phyloP scores from a whole-genome alignment of 2,888 invertebrate genomes.

The Homarus gammarus region DNA sequence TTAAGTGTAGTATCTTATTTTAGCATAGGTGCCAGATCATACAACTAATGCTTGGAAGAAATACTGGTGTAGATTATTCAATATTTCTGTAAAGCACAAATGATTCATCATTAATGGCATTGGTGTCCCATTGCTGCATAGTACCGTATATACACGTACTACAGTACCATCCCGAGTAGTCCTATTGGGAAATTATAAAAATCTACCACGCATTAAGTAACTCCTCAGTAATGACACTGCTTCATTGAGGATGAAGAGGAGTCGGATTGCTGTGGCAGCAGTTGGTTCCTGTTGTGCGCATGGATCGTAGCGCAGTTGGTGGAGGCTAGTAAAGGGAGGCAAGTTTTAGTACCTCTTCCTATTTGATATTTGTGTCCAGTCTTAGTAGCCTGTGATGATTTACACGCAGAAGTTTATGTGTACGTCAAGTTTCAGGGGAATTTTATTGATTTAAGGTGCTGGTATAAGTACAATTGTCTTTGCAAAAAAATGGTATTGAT shows the following conservation, averaged over 20 bases:
- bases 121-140: slow-evolving; percentile 32
- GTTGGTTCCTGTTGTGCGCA: slow-evolving; percentile 1
- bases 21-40: slow-evolving; percentile 30
- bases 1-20: slow-evolving; percentile 50
- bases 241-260: background rate
- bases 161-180: slow-evolving; percentile 10
- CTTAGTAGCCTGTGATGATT: slow-evolving; percentile 59
- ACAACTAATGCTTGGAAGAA: slow-evolving; percentile 30
- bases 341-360: slow-evolving; percentile 48
- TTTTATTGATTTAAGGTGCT: slow-evolving; percentile 72
- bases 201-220: background rate
- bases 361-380: slow-evolving; percentile 50
- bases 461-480: slow-evolving; percentile 72
- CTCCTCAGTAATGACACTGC: background rate
- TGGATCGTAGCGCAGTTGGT: background rate
- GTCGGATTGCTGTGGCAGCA: background rate
- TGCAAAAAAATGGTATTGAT: slow-evolving; percentile 63
- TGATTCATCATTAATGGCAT: slow-evolving; percentile 10
- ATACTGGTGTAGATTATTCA: slow-evolving; percentile 14
- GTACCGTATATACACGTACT: no score
- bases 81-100: slow-evolving; percentile 19
- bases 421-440: slow-evolving; percentile 57
- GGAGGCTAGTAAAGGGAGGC: slow-evolving; percentile 33
- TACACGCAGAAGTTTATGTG: slow-evolving; percentile 50
- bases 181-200: background rate